Percentiles rank a stretch among this genome's conserved stretches.
These are phyloP conservation scores for Mionectes macconnelli DNA, from an alignment of 2,113 vertebrate genomes.

Conservation along the genomic window DNA sequence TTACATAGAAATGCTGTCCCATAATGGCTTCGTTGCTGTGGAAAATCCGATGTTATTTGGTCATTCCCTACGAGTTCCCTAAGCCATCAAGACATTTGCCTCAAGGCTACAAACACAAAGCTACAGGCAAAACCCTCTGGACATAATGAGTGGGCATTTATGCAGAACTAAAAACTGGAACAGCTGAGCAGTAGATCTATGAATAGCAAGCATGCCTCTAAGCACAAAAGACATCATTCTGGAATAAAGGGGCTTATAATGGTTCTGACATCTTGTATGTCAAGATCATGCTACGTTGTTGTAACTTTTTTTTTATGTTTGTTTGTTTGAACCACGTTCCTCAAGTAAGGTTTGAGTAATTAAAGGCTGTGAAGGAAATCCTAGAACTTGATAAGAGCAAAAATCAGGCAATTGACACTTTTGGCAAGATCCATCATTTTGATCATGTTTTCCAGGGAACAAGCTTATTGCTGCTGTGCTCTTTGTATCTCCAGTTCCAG, in stretches of 20 bases:
- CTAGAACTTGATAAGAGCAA: background rate
- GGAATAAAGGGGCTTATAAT: conserved; percentile 65
- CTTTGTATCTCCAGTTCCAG: background rate
- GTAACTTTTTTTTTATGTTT: conserved; percentile 60
- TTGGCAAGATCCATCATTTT: conserved; percentile 40
- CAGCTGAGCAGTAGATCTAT: conserved; percentile 76
- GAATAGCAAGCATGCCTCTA: conserved; percentile 73
- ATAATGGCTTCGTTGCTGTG: conserved; percentile 77
- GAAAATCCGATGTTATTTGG: conserved; percentile 78
- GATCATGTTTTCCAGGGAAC: background rate
- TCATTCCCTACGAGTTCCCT: conserved; percentile 69
- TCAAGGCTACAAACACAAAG: conserved; percentile 77
- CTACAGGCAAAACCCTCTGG: conserved; percentile 78
- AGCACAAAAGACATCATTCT: conserved; percentile 73
- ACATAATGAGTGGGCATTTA: conserved; percentile 77
- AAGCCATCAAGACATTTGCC: conserved; percentile 78
- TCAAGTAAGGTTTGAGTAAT: conserved; percentile 53
- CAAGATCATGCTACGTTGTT: conserved; percentile 64
- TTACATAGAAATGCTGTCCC: conserved; percentile 75
- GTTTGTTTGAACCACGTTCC: conserved; percentile 58
- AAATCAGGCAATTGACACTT: conserved; percentile 14
- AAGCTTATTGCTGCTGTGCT: background rate
- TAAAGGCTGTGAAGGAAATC: conserved; percentile 30
- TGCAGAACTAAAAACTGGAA: conserved; percentile 79
- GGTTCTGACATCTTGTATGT: conserved; percentile 75